Evolutionary conservation across 2,797 vertebrate species (phyloP).

Genomic region (Liasis olivaceus): DNA sequence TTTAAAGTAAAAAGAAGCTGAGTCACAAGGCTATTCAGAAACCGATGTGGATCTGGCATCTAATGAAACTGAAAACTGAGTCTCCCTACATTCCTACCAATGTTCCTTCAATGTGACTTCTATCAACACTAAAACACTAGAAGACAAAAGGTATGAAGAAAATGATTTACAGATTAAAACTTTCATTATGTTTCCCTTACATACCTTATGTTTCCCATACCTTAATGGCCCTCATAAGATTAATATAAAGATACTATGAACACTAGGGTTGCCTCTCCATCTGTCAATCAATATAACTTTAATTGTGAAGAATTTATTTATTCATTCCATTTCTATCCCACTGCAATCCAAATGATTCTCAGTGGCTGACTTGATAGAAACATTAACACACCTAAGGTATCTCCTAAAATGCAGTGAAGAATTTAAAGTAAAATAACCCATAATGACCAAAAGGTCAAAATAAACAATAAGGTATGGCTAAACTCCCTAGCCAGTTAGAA

Average conservation of each 20-base stretch:
- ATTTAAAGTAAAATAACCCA: background rate
- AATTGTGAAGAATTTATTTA: background rate
- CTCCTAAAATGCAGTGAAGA: background rate
- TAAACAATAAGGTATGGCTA: background rate
- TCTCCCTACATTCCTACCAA: background rate
- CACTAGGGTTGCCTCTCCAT: background rate
- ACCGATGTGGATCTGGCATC: background rate
- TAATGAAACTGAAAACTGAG: background rate
- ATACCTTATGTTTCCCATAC: background rate
- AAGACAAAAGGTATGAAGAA: background rate
- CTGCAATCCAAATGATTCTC: background rate
- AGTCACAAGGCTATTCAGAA: background rate
- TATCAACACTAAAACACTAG: background rate
- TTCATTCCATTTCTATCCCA: background rate
- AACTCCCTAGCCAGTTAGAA: background rate
- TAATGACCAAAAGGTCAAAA: background rate
- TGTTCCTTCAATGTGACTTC: background rate
- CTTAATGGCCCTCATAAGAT: background rate
- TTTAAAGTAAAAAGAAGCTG: background rate
- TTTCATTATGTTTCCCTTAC: background rate
- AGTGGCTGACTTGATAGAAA: background rate
- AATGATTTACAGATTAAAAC: background rate
- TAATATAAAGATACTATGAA: background rate
- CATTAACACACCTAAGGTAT: background rate
- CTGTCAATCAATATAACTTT: background rate